These are phyloP conservation scores for Trinectes maculatus DNA, from an alignment of 2,113 vertebrate species.

Conservation along the genomic window DNA sequence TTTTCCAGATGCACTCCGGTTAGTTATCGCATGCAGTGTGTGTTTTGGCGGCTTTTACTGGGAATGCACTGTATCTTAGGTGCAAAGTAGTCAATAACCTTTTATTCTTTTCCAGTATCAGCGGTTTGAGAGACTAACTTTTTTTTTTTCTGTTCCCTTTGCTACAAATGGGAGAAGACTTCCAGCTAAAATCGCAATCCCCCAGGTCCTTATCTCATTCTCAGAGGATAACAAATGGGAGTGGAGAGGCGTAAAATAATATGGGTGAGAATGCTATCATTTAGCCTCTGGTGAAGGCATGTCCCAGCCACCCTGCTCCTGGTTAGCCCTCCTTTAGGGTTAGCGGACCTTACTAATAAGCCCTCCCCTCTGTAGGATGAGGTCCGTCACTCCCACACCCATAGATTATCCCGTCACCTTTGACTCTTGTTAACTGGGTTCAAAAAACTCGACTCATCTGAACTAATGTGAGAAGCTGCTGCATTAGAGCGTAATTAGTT, in stretches of 20 bases:
- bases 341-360: conserved; percentile 80
- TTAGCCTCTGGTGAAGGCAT: conserved; percentile 85
- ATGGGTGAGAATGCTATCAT: conserved; percentile 91
- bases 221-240: conserved; percentile 95
- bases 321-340: conserved; percentile 79
- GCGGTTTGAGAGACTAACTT: conserved; percentile 20
- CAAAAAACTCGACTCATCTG: conserved; percentile 62
- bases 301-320: conserved; percentile 70
- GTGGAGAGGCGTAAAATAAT: conserved; percentile 98
- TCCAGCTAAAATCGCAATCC: conserved; percentile 90
- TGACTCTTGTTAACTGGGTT: conserved; percentile 63
- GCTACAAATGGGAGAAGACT: conserved; percentile 50
- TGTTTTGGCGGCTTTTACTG: conserved; percentile 74
- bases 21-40: conserved; percentile 32
- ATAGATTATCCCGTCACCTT: conserved; percentile 74
- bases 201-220: conserved; percentile 93
- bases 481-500: conserved; percentile 9
- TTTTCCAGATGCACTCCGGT: conserved; percentile 17
- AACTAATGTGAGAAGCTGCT: conserved; percentile 22
- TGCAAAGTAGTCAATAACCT: conserved; percentile 27
- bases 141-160: conserved; percentile 12
- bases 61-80: conserved; percentile 25
- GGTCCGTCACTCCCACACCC: conserved; percentile 52
- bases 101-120: background rate
- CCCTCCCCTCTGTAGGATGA: conserved; percentile 79